Base-by-base conservation (phyloP, 2,797 vertebrate genomes). In the Galaxias olidus region DNA sequence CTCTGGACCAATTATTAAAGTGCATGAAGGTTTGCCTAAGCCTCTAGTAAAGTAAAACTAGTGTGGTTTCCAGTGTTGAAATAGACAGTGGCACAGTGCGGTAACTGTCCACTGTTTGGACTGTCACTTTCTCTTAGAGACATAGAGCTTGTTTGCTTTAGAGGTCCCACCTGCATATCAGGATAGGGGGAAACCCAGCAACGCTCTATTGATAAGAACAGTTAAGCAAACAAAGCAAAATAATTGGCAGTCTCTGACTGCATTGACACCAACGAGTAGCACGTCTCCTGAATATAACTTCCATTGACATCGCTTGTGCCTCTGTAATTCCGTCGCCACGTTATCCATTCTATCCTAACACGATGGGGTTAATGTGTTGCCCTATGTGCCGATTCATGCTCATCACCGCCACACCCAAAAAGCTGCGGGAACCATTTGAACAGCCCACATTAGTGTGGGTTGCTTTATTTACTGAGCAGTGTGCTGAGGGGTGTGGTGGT, bases 61-160 rank as follows among this genome's bases (percentile, higher is more conserved):
- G 49, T 45, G n/a, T 49, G 18, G 18, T 30, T 14, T 20, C 40
- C 17, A 10, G 46, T 7, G 8, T 10, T 30, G 45, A 54, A 17
- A 59, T 54, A 44, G 51, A 57, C 18, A 44, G 49, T 7, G 64
- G 45, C 43, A 58, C 41, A 43, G 11, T 6, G 43, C 15, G 13
- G 13, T 56, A 6, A 30, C 72, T 53, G 67, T 48, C 73, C 63
- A 84, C 88, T 91, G 88, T 91, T 87, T 71, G 54, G 54, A 52
- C 47, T 75, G 50, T 50, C 77, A 49, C 43, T 42, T 65, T 57
- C 45, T 65, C 65, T 62, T 54, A 61, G 68, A 65, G 43, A 44
- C 68, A 45, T 40, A 9, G n/a, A 13, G 72, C 63, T 54, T 47
- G 61, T 72, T 65, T 69, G 41, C 18, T 17, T 56, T 70, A 79